Evolutionary conservation across 1,140 invertebrate genomes (phyloP).

Genomic region (Meloidogyne exigua): DNA sequence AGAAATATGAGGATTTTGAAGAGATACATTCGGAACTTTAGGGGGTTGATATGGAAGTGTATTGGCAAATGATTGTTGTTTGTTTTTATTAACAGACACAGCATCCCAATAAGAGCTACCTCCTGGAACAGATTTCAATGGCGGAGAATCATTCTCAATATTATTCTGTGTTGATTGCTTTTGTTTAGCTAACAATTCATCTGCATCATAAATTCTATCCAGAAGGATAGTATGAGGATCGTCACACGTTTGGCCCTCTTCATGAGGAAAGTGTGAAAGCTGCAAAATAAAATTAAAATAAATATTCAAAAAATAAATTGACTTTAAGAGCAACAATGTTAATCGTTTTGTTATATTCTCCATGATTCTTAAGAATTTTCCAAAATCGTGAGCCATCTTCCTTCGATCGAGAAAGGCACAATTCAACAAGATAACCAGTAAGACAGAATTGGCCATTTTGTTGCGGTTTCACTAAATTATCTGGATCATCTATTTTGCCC

Average conservation of each 20-base stretch:
- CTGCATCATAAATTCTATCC: slow-evolving; percentile 5
- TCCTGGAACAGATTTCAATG: neutral
- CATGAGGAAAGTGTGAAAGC: neutral
- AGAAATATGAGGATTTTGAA: neutral
- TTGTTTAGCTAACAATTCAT: neutral
- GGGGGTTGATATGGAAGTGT: neutral
- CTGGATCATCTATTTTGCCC: neutral
- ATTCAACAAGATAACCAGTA: slow-evolving; percentile 10
- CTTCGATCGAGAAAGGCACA: neutral
- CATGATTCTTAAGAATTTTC: slow-evolving; percentile 11
- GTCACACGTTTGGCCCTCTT: slow-evolving; percentile 5
- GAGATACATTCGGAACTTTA: neutral
- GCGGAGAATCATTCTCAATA: neutral
- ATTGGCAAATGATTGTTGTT: neutral
- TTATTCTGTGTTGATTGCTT: neutral
- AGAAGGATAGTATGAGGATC: slow-evolving; percentile 13
- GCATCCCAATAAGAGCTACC: neutral
- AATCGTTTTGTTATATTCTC: slow-evolving; percentile 7
- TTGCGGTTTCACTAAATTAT: neutral
- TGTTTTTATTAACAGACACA: neutral
- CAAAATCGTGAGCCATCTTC: slow-evolving; percentile 2
- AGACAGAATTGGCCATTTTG: neutral
- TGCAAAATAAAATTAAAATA: neutral
- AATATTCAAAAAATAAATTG: neutral
- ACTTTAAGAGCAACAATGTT: slow-evolving; percentile 8